phyloP scores from a whole-genome alignment of 2,797 vertebrate species.

The Neomorphus geoffroyi region DNA sequence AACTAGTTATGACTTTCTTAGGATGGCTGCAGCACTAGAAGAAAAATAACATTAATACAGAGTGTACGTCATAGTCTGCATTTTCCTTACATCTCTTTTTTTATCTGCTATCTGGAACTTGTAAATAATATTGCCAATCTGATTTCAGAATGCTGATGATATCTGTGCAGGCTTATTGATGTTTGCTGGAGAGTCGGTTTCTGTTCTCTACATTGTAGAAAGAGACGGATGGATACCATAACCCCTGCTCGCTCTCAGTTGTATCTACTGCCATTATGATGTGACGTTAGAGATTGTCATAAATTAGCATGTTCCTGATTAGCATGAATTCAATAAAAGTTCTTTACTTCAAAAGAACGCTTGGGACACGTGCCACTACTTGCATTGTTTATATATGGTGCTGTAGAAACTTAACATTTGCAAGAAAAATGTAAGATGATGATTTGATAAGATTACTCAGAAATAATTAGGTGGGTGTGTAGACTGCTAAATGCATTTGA shows the following conservation, averaged over 20 bases:
- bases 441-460: conserved; percentile 68
- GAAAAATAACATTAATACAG: conserved; percentile 41
- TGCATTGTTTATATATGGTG: conserved; percentile 61
- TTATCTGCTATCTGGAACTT: conserved; percentile 38
- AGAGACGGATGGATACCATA: not conserved
- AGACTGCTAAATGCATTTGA: conserved; percentile 68
- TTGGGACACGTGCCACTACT: conserved; percentile 53
- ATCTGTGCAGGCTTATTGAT: conserved; percentile 30
- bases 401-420: conserved; percentile 64
- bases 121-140: conserved; percentile 49
- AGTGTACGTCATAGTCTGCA: not conserved
- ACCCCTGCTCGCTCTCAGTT: not conserved
- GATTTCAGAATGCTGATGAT: conserved; percentile 38
- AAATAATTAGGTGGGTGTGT: conserved; percentile 70
- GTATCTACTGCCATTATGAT: conserved; percentile 22
- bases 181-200: conserved; percentile 1
- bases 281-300: conserved; percentile 10
- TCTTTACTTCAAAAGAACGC: conserved; percentile 63
- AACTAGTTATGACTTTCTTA: not conserved
- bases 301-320: conserved; percentile 43
- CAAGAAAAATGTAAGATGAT: conserved; percentile 60
- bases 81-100: conserved; percentile 50
- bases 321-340: conserved; percentile 51
- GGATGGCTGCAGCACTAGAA: not conserved
- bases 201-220: not conserved